Percentiles rank a stretch among this genome's conserved stretches.
Evolutionary conservation across 2,113 vertebrate genomes (phyloP).

Genomic region (Ciconia boyciana): DNA sequence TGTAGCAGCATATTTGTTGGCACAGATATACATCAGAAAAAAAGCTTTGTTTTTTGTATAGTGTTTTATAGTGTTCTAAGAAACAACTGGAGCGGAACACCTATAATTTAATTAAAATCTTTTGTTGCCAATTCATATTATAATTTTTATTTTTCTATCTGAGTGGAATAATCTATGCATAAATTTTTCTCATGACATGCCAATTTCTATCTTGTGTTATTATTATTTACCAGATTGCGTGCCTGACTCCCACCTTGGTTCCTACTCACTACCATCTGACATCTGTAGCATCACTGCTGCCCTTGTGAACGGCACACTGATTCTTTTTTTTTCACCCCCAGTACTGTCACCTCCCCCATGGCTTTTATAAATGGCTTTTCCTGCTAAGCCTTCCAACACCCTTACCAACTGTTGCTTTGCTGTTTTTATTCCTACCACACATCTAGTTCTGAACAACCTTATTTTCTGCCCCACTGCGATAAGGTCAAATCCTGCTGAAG

Average conservation of each 20-base stretch:
- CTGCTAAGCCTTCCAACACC: background rate
- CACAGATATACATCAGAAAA: background rate
- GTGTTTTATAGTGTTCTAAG: background rate
- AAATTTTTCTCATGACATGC: background rate
- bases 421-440: background rate
- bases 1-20: background rate
- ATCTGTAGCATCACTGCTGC: background rate
- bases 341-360: background rate
- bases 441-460: background rate
- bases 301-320: background rate
- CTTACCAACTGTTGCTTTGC: background rate
- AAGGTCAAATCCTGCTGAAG: background rate
- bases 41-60: background rate
- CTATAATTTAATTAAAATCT: background rate
- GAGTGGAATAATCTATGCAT: background rate
- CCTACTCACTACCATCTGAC: background rate
- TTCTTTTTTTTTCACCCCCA: background rate
- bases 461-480: background rate
- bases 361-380: background rate
- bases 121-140: background rate
- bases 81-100: background rate
- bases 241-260: background rate
- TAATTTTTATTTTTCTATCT: background rate
- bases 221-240: background rate
- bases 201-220: background rate